Conservation (phyloP, 2,113 vertebrate species). For the Zapus hudsonius region DNA sequence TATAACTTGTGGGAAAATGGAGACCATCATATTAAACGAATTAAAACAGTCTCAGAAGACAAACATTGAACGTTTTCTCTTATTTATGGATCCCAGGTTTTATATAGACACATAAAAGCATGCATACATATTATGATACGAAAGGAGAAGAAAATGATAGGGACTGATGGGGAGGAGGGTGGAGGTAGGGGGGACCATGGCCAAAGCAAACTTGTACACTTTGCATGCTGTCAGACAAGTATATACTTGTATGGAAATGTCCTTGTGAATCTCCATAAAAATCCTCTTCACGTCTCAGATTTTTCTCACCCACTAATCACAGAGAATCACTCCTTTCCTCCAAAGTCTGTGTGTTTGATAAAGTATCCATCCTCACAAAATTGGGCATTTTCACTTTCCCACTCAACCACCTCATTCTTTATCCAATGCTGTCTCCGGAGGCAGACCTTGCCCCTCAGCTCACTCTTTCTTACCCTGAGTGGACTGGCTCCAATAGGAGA, state of each 20-base stretch:
- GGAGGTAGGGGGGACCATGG: too few species aligned
- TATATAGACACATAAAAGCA: not conserved
- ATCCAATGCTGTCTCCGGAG: not conserved
- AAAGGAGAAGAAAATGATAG: not conserved
- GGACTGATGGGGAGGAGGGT: too few species aligned
- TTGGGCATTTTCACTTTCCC: not conserved
- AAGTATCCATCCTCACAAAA: not conserved
- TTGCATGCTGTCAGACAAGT: not conserved
- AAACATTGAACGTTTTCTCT: not conserved
- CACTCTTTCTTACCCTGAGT: too few species aligned
- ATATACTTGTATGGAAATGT: not conserved
- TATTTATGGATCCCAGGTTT: not conserved
- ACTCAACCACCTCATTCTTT: not conserved
- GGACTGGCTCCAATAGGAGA: not conserved
- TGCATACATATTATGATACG: not conserved
- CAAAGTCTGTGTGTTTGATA: not conserved
- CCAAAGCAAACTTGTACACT: not conserved
- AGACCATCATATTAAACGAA: not conserved
- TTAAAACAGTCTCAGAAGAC: not conserved
- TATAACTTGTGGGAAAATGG: not conserved
- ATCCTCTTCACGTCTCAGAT: not conserved
- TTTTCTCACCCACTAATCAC: not conserved
- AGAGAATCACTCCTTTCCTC: not conserved
- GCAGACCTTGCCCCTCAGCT: fast-evolving
- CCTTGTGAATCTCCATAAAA: not conserved